Conservation (phyloP, 1,140 invertebrate species). For the Pararge aegeria region DNA sequence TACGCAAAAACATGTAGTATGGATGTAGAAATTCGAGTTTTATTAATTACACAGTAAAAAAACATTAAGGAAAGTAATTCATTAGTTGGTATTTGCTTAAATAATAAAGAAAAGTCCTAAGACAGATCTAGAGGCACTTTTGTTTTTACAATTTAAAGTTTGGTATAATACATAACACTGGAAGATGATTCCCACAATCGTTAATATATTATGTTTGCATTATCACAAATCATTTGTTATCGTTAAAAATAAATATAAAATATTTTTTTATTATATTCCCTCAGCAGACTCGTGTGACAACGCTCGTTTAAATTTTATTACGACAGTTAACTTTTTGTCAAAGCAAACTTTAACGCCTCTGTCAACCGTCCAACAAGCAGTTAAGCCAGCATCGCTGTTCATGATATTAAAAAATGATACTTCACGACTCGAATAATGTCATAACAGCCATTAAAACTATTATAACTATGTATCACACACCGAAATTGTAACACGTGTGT, state of each 20-base stretch:
- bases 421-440: conserved; percentile 61
- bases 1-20: no score
- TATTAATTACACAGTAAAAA: no score
- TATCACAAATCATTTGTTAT: no score
- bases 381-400: conserved; percentile 34
- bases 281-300: conserved; percentile 50
- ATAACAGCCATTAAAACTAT: conserved; percentile 61
- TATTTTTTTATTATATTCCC: conserved; percentile 41
- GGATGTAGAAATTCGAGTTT: no score
- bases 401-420: conserved; percentile 71
- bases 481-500: conserved; percentile 53
- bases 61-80: no score
- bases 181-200: no score
- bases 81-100: no score
- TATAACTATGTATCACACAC: conserved; percentile 45
- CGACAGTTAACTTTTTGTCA: conserved; percentile 72
- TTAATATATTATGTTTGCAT: no score
- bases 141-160: no score
- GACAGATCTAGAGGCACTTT: no score
- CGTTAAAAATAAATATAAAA: not conserved
- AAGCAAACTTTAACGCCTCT: conserved; percentile 54
- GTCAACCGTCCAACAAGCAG: conserved; percentile 33
- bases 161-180: no score
- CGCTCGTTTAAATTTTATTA: conserved; percentile 63
- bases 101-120: no score